Percentiles rank a stretch among this genome's conserved stretches.
Conservation (phyloP, 2,797 vertebrate genomes). For the Myiotriccus ornatus region DNA sequence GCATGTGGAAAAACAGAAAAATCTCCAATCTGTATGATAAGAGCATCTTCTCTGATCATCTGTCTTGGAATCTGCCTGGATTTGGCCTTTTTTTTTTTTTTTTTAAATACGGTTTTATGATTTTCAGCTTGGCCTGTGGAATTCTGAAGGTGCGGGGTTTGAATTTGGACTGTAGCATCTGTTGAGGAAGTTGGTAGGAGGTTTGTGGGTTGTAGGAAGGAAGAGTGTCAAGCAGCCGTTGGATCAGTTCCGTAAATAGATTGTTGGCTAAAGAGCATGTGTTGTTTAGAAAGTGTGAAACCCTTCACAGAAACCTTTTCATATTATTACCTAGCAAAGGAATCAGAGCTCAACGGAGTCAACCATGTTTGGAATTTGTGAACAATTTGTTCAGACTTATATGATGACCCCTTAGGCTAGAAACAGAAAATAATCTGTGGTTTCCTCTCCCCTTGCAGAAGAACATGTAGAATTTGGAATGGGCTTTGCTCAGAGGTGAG, state of each 20-base stretch:
- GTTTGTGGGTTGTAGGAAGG: slow-evolving; percentile 27
- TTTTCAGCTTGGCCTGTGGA: background rate
- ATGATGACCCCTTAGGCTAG: background rate
- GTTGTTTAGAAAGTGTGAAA: slow-evolving; percentile 23
- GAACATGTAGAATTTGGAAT: background rate
- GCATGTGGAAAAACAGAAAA: background rate
- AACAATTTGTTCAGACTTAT: background rate
- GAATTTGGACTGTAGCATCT: background rate
- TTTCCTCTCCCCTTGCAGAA: background rate
- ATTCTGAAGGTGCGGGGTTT: background rate
- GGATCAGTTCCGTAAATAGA: slow-evolving; percentile 29
- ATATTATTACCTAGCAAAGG: background rate
- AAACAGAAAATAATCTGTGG: background rate
- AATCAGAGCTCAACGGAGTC: background rate
- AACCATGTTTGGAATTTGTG: background rate
- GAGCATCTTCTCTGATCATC: background rate
- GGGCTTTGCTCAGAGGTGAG: background rate
- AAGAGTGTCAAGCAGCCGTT: slow-evolving; percentile 35
- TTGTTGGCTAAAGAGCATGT: background rate
- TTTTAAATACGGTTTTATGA: background rate
- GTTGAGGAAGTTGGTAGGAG: background rate
- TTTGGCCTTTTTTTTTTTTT: background rate
- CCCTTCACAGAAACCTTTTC: background rate
- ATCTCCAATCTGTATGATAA: background rate
- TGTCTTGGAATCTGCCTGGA: background rate